phyloP scores from a whole-genome alignment of 2,113 vertebrate genomes.

The Lipotes vexillifer region DNA sequence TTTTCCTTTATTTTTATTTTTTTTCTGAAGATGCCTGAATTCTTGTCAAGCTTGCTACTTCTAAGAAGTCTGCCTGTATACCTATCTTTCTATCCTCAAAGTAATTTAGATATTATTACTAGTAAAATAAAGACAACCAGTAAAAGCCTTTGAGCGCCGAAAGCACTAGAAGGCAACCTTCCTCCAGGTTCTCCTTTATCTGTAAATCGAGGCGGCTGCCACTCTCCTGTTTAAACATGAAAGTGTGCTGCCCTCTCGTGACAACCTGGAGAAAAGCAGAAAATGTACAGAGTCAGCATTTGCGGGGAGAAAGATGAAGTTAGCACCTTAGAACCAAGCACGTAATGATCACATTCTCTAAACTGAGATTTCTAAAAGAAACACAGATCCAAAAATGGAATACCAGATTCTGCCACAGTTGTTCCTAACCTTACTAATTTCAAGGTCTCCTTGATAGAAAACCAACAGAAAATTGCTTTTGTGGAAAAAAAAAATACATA shows the following conservation, averaged over 20 bases:
- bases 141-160: neutral
- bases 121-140: neutral
- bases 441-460: neutral
- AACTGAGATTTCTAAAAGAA: neutral
- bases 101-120: neutral
- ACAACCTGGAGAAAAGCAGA: neutral
- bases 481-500: neutral
- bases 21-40: too few species aligned
- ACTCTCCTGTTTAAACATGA: neutral
- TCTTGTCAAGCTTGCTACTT: neutral
- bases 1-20: too few species aligned
- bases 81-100: neutral
- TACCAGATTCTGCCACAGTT: neutral
- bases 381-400: neutral
- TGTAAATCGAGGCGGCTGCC: neutral
- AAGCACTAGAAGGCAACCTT: neutral
- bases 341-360: neutral
- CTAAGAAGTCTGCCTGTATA: neutral
- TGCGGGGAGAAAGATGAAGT: neutral
- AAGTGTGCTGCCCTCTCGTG: slow-evolving; percentile 39
- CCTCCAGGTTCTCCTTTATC: neutral
- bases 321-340: neutral
- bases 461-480: neutral
- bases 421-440: neutral
- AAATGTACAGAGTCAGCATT: neutral